Evolutionary conservation across 2,888 invertebrate genomes (phyloP), one percentile per base, ranked within the genome.

Genomic region (Choristoneura rosaceana): DNA sequence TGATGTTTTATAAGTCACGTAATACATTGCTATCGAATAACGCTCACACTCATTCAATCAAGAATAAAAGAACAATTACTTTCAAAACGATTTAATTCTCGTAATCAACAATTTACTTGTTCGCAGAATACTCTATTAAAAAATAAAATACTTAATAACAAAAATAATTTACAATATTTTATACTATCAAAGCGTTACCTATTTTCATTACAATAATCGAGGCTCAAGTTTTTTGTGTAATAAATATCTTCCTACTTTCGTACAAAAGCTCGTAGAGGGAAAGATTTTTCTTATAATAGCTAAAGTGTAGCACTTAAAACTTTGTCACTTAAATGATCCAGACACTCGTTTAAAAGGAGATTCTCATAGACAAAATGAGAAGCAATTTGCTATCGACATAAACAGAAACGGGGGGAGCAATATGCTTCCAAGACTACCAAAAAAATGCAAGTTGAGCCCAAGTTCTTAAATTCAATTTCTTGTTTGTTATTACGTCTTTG

Each of bases 41-140:
- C 12, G 12, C 4, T 43, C 4, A 4, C 5, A n/a, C 5, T n/a
- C 4, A 47, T 4, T 47, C 14, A 47, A 7, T 4, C 7, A 47
- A n/a, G 0, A 55, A 25, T 25, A 55, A 25, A 2, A 52, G 41
- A 47, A 0, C 2, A 33, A 62, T 0, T 52, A 52, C 52, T 38
- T 62, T 41, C 25, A 50, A 69, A 69, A 52, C 50, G 41, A 69
- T 69, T 52, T 69, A 52, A 62, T 69, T 69, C 12, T 69, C 62
- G 55, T 62, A 69, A 62, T 69, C 52, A 69, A 69, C 69, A 69
- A 25, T 55, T 55, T 55, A 69, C 52, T 10, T 2, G n/a, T 62
- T 52, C 61, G 61, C 69, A 25, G 41, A 69, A n/a, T 33, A 17
- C 17, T 17, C 14, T 60, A 14, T 59, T 10, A 67, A 65, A 65